These are phyloP conservation scores for Heliocidaris erythrogramma DNA, from an alignment of 35 echinoderm and acorn worm genomes.

Conservation along the genomic window DNA sequence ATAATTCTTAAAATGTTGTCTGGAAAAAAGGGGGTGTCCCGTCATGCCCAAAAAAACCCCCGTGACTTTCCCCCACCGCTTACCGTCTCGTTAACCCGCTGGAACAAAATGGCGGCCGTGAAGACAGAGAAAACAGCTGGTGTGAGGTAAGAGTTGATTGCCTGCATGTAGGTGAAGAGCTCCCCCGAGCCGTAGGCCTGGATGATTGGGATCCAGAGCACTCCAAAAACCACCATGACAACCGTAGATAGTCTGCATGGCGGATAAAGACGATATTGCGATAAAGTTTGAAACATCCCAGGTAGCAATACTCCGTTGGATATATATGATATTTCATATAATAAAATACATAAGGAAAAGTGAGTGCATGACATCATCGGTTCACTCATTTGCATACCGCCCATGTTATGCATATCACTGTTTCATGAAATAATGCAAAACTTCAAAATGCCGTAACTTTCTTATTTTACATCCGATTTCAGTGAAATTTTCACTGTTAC, in stretches of 20 bases:
- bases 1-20: too few relatives aligned
- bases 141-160: conserved; percentile 25
- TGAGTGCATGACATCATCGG: too few relatives aligned
- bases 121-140: conserved; percentile 33
- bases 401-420: too few relatives aligned
- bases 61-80: neutral
- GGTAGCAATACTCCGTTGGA: too few relatives aligned
- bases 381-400: too few relatives aligned
- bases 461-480: too few relatives aligned
- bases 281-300: neutral
- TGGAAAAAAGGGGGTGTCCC: too few relatives aligned
- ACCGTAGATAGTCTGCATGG: neutral
- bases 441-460: too few relatives aligned
- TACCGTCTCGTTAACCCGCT: conserved; percentile 28
- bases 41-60: neutral
- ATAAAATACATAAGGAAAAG: too few relatives aligned
- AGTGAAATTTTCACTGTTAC: too few relatives aligned
- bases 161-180: conserved; percentile 39
- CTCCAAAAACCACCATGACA: neutral
- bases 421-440: too few relatives aligned
- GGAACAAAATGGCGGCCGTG: neutral
- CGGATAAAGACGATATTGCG: neutral
- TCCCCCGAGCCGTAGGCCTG: conserved; percentile 46
- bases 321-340: too few relatives aligned
- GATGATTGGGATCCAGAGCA: conserved; percentile 34